Evolutionary conservation across 92 coral and sea anemone genomes (phyloP).

Genomic region (Desmophyllum pertusum): DNA sequence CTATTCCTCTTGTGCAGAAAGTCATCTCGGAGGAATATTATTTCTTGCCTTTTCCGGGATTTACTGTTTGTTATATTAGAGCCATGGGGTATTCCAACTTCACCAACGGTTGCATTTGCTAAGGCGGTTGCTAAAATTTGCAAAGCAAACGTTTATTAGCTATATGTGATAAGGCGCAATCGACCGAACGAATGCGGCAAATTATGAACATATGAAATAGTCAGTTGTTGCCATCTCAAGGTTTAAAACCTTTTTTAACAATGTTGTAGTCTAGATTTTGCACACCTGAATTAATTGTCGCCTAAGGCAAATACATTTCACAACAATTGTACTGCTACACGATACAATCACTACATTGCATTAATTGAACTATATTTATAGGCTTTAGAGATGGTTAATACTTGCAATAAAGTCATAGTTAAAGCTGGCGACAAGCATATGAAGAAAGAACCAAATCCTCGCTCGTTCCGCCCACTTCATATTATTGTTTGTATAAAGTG

Average conservation of each 20-base stretch:
- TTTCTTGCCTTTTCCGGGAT: slow-evolving; percentile 77
- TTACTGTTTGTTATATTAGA: not conserved
- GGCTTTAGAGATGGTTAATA: not conserved
- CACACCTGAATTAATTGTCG: not conserved
- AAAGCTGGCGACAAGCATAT: not conserved
- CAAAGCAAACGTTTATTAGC: not conserved
- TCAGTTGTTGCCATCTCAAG: not conserved
- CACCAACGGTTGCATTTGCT: not conserved
- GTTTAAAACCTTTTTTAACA: not conserved
- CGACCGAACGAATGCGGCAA: not conserved
- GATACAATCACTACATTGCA: not conserved
- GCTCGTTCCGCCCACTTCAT: slow-evolving; percentile 27
- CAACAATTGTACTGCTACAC: not conserved
- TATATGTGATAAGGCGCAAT: not conserved
- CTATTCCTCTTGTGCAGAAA: slow-evolving; percentile 60
- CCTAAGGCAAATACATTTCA: not conserved
- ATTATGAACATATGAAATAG: not conserved
- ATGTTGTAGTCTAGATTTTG: not conserved
- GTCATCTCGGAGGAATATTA: slow-evolving; percentile 64
- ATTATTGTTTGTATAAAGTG: not conserved
- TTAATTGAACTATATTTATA: not conserved
- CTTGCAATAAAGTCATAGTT: not conserved
- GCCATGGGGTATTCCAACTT: not conserved
- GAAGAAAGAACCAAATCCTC: not conserved
- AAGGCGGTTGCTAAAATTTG: slow-evolving; percentile 3